A percentile compares a stretch with the other conserved stretches of the same genome.
phyloP scores from a whole-genome alignment of 2,113 vertebrate genomes.

The Anhinga rufa region DNA sequence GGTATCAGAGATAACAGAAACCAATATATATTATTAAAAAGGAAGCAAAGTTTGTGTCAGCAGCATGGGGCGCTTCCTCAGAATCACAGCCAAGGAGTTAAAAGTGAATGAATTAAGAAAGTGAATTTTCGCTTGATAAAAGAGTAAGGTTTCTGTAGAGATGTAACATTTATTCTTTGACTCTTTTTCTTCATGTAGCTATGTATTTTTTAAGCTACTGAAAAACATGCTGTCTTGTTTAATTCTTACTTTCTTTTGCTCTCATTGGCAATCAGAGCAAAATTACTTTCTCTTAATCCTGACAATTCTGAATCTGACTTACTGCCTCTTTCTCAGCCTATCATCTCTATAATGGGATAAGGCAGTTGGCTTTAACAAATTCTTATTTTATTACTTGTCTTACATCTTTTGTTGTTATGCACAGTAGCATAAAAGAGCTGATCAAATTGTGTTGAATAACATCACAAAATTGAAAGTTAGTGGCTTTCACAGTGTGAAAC shows the following conservation, averaged over 20 bases:
- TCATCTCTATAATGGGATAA: neutral
- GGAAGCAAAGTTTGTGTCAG: neutral
- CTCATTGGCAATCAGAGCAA: neutral
- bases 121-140: neutral
- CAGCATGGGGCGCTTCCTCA: neutral
- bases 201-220: neutral
- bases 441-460: slow-evolving; percentile 49
- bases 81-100: neutral
- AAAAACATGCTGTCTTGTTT: neutral
- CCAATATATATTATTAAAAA: neutral
- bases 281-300: neutral
- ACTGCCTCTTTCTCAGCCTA: neutral
- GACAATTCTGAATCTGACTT: neutral
- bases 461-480: slow-evolving; percentile 47
- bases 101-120: neutral
- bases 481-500: slow-evolving; percentile 44
- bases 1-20: neutral
- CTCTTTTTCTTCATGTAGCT: neutral
- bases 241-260: neutral
- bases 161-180: neutral
- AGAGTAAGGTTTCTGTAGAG: neutral
- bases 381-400: slow-evolving; percentile 17
- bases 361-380: slow-evolving; percentile 25
- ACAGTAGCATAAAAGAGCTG: neutral
- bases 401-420: neutral